Conservation (phyloP, 1,140 invertebrate genomes). For the Uloborus diversus region DNA sequence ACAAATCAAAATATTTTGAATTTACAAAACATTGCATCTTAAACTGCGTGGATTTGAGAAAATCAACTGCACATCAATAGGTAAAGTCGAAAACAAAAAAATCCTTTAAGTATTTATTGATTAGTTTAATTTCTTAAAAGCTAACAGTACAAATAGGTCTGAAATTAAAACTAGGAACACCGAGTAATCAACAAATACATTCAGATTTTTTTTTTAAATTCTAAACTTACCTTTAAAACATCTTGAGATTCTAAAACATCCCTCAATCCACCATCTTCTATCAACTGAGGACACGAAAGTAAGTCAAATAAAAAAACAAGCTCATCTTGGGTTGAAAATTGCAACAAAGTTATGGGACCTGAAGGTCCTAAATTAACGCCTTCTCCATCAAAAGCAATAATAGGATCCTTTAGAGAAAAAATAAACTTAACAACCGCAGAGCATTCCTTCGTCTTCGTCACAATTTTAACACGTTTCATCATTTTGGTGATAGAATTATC, state of each 20-base stretch:
- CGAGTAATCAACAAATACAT: no score
- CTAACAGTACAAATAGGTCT: no score
- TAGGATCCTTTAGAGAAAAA: conserved; percentile 69
- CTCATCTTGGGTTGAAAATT: conserved; percentile 76
- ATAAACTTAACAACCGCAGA: conserved; percentile 79
- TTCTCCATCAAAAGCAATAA: conserved; percentile 86
- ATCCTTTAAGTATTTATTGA: no score
- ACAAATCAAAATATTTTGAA: no score
- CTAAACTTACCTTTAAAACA: conserved; percentile 83
- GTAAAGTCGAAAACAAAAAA: no score
- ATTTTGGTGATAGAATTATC: conserved; percentile 33
- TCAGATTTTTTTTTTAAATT: no score
- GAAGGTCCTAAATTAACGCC: conserved; percentile 85
- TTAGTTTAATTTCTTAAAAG: no score
- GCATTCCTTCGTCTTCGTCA: conserved; percentile 70
- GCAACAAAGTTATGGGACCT: conserved; percentile 78
- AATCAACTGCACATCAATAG: no score
- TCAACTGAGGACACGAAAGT: conserved; percentile 81
- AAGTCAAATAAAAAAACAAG: conserved; percentile 82
- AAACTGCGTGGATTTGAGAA: no score
- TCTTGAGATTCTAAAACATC: conserved; percentile 80
- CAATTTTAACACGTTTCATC: conserved; percentile 57
- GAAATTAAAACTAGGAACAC: no score
- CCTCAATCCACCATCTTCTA: conserved; percentile 80
- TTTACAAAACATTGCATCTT: no score